Evolutionary conservation across 2,888 invertebrate genomes (phyloP), one percentile per base, ranked within the genome.

Genomic region (Athalia cordata): DNA sequence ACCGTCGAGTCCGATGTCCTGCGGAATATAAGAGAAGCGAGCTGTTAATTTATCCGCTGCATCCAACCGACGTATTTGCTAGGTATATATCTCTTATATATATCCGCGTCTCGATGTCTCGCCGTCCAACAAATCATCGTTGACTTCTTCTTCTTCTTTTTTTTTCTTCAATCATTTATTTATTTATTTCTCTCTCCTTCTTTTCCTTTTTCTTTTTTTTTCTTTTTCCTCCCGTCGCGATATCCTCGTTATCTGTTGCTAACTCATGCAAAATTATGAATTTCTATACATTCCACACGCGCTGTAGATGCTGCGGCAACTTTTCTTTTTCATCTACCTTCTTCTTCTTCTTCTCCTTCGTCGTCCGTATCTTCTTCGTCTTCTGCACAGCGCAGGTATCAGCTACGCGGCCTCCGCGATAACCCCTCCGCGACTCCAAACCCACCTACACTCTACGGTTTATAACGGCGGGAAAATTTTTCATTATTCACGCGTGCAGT

Each of bases 371-470:
- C 29, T 29, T 29, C 29, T 0, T 29, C 29, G 0, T 29, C 29
- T 29, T n/a, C n/a, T n/a, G n/a, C n/a, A n/a, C 13, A 29, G 43
- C 59, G 59, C 15, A 9, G 82, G 79, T 81, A 84, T 80, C 81
- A 83, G 72, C 77, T n/a, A n/a, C 80, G 82, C 80, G 80, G 83
- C 88, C 84, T 83, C 86, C 86, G 84, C 84, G 86, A 82, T 84
- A 87, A 84, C 82, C 83, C 83, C 81, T 80, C 79, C 80, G 78
- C n/a, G n/a, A n/a, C 79, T 66, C 65, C 66, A 55, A 78, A 81
- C 29, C 29, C 29, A 55, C 68, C 50, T 43, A 50, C 68, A 52
- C 68, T 29, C n/a, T 52, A 2, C 29, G 29, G 29, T 29, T 29
- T 2, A 29, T 29, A 29, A 29, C 29, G 29, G 29, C 29, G 29